These are phyloP conservation scores for Archaeoteleia sp. DNA, from an alignment of 2,888 invertebrate genomes.

Conservation along the genomic window DNA sequence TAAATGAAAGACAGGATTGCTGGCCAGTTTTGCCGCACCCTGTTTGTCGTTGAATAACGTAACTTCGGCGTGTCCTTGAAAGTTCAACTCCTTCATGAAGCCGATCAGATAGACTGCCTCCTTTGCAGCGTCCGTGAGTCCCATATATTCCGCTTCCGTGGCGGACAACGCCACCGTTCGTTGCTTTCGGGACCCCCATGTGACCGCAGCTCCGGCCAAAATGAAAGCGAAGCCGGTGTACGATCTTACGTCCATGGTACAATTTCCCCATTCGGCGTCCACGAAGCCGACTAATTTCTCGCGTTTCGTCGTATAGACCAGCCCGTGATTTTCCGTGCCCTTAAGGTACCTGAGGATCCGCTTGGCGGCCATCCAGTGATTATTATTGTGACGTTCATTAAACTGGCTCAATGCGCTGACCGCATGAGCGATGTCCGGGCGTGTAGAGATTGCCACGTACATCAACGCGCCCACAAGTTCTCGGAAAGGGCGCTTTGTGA, in stretches of 20 bases:
- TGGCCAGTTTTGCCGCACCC: too few relatives aligned
- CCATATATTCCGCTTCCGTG: conserved; percentile 33
- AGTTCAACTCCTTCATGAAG: too few relatives aligned
- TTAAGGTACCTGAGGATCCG: conserved; percentile 6
- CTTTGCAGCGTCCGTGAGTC: conserved; percentile 24
- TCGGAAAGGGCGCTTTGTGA: not conserved
- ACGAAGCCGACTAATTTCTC: conserved; percentile 50
- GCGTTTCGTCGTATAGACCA: too few relatives aligned
- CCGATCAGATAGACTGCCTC: conserved; percentile 4
- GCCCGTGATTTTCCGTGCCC: too few relatives aligned
- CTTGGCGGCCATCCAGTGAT: conserved; percentile 12
- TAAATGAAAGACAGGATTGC: too few relatives aligned
- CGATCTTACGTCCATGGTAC: conserved; percentile 45
- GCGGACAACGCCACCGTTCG: conserved; percentile 23
- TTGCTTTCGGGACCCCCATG: conserved; percentile 41
- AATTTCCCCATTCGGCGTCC: conserved; percentile 60
- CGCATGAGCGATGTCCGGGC: conserved; percentile 15
- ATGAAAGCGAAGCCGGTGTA: conserved; percentile 47
- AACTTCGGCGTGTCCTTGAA: too few relatives aligned
- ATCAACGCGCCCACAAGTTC: conserved; percentile 8
- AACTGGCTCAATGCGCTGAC: conserved; percentile 4
- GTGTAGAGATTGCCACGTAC: conserved; percentile 4
- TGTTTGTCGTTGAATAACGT: too few relatives aligned
- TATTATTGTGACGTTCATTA: not conserved
- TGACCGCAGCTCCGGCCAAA: conserved; percentile 22